These are phyloP conservation scores for Drosophila lowei DNA, from an alignment of 1,140 invertebrate genomes.

Conservation along the genomic window DNA sequence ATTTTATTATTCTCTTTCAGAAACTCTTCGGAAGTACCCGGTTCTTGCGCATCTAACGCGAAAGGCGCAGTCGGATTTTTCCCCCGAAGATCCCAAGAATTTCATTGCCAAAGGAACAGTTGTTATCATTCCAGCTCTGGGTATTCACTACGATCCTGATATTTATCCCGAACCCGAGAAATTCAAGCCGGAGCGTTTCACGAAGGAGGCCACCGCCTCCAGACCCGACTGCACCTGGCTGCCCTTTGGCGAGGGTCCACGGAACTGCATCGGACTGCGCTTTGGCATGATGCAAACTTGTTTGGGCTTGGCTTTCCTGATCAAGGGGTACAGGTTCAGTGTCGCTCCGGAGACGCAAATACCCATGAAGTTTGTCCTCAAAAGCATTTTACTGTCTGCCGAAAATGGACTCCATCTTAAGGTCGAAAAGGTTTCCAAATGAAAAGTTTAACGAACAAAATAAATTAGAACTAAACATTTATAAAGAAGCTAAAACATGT, in stretches of 20 bases:
- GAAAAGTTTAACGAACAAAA: no score
- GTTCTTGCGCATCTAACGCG: constrained; percentile 85
- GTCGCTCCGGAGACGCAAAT: constrained; percentile 39
- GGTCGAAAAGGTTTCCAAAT: constrained; percentile 50
- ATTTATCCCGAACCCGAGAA: constrained; percentile 78
- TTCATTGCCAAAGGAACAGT: constrained; percentile 85
- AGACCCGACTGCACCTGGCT: constrained; percentile 62
- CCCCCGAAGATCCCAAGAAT: constrained; percentile 85
- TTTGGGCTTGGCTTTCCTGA: constrained; percentile 83
- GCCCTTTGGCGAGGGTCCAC: constrained; percentile 63
- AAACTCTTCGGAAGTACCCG: constrained; percentile 88
- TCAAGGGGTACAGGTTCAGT: constrained; percentile 69
- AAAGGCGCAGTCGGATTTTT: constrained; percentile 84
- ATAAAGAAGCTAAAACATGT: no score
- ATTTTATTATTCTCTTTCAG: constrained; percentile 55
- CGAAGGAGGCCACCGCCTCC: constrained; percentile 74
- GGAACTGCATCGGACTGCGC: constrained; percentile 84
- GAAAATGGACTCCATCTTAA: constrained; percentile 57
- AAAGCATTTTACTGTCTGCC: constrained; percentile 42
- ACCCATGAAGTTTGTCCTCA: constrained; percentile 33
- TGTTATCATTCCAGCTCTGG: constrained; percentile 85
- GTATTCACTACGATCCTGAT: constrained; percentile 85
- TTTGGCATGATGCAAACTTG: constrained; percentile 87
- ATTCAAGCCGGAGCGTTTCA: constrained; percentile 86
- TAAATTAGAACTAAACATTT: no score